These are phyloP conservation scores for Otus sunia DNA, from an alignment of 2,113 vertebrate species.

Conservation along the genomic window DNA sequence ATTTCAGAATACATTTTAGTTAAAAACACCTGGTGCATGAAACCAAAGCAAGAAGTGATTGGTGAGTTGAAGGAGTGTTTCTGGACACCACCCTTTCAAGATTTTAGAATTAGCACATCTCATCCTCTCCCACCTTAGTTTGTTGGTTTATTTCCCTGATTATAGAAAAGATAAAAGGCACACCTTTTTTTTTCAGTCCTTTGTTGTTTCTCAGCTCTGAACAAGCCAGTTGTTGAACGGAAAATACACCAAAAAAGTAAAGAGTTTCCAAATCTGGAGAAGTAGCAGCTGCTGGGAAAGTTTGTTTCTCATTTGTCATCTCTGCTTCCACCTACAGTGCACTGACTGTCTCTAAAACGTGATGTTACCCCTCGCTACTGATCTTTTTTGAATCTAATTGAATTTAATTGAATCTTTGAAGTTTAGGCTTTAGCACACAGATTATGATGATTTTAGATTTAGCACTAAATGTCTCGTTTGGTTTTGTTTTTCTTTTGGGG, in stretches of 20 bases:
- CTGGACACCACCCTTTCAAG: background rate
- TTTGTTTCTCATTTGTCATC: background rate
- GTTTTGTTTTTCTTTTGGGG: accelerated
- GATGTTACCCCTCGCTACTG: background rate
- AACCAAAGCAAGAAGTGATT: background rate
- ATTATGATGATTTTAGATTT: background rate
- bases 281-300: background rate
- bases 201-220: background rate
- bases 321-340: background rate
- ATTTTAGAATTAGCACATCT: background rate
- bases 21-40: background rate
- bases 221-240: background rate
- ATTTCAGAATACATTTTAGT: background rate
- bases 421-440: background rate
- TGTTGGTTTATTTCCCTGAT: background rate
- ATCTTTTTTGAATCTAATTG: background rate
- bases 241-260: background rate
- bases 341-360: background rate
- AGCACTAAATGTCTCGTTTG: background rate
- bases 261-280: background rate
- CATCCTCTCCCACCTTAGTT: background rate
- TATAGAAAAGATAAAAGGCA: background rate
- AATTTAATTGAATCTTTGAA: background rate
- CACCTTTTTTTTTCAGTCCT: background rate
- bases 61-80: background rate